Evolutionary conservation across 2,113 vertebrate genomes (phyloP).

Genomic region (Edolisoma coerulescens): DNA sequence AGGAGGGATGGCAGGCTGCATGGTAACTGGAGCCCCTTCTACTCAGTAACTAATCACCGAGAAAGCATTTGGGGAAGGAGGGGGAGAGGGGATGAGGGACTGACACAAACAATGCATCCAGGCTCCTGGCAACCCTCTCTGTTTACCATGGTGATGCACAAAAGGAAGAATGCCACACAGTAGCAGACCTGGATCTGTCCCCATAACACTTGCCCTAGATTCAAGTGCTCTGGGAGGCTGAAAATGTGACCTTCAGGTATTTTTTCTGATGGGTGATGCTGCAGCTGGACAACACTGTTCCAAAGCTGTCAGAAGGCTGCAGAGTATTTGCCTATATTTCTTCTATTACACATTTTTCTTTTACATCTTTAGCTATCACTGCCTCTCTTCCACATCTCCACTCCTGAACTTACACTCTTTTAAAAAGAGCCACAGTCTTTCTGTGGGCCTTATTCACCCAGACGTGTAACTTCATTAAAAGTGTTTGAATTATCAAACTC

Average conservation of each 20-base stretch:
- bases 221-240: neutral
- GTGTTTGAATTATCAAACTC: neutral
- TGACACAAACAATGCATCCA: constrained; percentile 28
- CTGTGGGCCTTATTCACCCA: neutral
- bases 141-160: constrained; percentile 64
- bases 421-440: neutral
- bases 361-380: neutral
- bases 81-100: constrained; percentile 18
- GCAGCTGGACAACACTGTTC: neutral
- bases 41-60: constrained; percentile 64
- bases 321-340: neutral
- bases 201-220: constrained; percentile 30
- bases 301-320: neutral
- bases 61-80: constrained; percentile 60
- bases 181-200: constrained; percentile 9
- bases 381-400: neutral
- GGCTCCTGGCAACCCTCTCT: constrained; percentile 58
- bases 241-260: constrained; percentile 24
- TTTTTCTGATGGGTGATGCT: neutral
- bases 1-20: constrained; percentile 32
- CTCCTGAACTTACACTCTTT: neutral
- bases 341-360: neutral
- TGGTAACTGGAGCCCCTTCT: constrained; percentile 58
- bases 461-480: neutral
- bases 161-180: neutral